phyloP scores from a whole-genome alignment of 2,888 invertebrate genomes.

The Tetragnatha montana region DNA sequence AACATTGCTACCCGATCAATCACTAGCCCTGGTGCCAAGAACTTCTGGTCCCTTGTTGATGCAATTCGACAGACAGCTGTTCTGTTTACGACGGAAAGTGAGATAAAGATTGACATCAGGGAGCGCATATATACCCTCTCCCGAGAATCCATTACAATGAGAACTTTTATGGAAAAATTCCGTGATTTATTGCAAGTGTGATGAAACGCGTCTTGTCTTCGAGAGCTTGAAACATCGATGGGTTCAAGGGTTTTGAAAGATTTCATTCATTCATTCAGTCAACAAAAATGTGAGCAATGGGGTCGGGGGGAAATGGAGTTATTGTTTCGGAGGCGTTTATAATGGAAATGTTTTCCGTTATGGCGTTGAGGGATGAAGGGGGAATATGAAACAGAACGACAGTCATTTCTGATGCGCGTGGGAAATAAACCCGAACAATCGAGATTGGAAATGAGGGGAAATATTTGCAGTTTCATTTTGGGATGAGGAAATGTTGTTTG shows the following conservation, averaged over 20 bases:
- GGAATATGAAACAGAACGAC: too few relatives aligned
- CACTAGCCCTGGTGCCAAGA: neutral
- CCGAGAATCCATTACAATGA: neutral
- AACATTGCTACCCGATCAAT: neutral
- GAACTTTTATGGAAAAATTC: neutral
- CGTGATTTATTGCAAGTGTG: neutral
- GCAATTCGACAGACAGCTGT: constrained; percentile 1
- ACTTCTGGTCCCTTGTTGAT: constrained; percentile 1
- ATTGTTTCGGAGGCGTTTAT: too few relatives aligned
- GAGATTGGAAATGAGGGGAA: too few relatives aligned
- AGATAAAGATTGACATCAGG: neutral
- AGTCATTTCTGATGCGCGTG: too few relatives aligned
- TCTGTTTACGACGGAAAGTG: neutral
- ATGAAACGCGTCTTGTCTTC: neutral
- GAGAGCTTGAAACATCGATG: neutral
- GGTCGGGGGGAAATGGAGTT: too few relatives aligned
- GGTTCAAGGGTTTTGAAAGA: neutral
- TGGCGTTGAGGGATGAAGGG: too few relatives aligned
- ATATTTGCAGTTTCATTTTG: too few relatives aligned
- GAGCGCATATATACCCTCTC: neutral
- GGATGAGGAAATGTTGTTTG: too few relatives aligned
- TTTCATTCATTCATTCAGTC: neutral
- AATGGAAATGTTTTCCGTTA: too few relatives aligned
- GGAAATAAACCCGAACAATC: too few relatives aligned
- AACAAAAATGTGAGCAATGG: neutral